Percentiles rank a stretch among this genome's conserved stretches.
phyloP scores from a whole-genome alignment of 1,140 invertebrate species.

The Holcopasites calliopsidis region DNA sequence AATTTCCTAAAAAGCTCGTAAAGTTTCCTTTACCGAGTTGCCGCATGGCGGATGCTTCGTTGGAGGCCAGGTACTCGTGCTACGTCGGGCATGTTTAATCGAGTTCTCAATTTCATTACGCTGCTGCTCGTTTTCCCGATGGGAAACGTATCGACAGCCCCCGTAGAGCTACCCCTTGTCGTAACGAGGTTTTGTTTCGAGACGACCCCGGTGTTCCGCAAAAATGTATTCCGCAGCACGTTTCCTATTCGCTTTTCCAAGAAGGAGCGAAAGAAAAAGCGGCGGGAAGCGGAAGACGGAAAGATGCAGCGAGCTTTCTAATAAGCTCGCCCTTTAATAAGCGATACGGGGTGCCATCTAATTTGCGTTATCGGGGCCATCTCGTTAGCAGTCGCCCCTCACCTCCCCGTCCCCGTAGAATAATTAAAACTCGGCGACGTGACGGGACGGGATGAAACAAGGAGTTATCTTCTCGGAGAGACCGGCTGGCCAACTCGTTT shows the following conservation, averaged over 20 bases:
- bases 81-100: conserved; percentile 18
- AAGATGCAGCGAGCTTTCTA: conserved; percentile 24
- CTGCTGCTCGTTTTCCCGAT: not conserved
- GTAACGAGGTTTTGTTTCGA: conserved; percentile 19
- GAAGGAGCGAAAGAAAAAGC: not conserved
- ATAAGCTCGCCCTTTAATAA: conserved; percentile 43
- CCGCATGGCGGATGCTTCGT: not conserved
- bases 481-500: not conserved
- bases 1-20: conserved; percentile 18
- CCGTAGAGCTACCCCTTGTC: not conserved
- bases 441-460: conserved; percentile 18
- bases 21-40: not conserved
- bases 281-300: not conserved
- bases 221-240: conserved; percentile 43
- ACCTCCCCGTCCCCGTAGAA: conserved; percentile 19
- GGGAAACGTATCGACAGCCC: not conserved
- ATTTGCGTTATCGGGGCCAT: conserved; percentile 43
- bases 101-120: conserved; percentile 35
- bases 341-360: conserved; percentile 35
- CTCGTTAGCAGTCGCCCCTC: conserved; percentile 36
- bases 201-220: not conserved
- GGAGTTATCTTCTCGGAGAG: not conserved
- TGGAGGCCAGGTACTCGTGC: not conserved
- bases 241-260: conserved; percentile 18
- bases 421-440: conserved; percentile 42